phyloP scores from a whole-genome alignment of 2,797 vertebrate genomes.

The Kryptolebias ocellatus region DNA sequence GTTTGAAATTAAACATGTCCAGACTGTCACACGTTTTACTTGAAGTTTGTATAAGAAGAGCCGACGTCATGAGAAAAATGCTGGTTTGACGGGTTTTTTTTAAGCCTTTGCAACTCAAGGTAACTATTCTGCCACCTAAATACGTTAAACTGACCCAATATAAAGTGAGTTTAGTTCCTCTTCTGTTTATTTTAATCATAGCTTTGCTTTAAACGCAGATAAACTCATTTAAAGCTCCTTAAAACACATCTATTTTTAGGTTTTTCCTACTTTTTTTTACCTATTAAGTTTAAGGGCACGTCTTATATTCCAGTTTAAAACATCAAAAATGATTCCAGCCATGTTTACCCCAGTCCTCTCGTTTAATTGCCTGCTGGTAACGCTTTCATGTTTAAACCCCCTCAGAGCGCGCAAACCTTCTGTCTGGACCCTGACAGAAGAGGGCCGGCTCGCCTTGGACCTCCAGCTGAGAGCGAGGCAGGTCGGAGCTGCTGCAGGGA shows the following conservation, averaged over 20 bases:
- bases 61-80: background rate
- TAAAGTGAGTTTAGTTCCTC: background rate
- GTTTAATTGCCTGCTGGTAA: background rate
- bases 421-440: background rate
- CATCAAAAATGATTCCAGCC: background rate
- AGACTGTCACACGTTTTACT: slow-evolving; percentile 33
- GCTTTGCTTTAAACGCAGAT: too few species aligned
- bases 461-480: slow-evolving; percentile 32
- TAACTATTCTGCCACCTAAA: slow-evolving; percentile 17
- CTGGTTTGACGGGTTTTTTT: background rate
- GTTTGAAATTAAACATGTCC: slow-evolving; percentile 60
- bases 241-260: too few species aligned
- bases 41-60: slow-evolving; percentile 21
- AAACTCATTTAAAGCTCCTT: background rate
- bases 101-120: slow-evolving; percentile 2
- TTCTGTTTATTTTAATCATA: background rate
- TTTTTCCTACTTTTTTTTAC: too few species aligned
- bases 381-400: background rate
- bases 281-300: too few species aligned
- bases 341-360: background rate
- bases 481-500: slow-evolving; percentile 16
- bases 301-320: too few species aligned
- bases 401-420: background rate
- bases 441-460: slow-evolving; percentile 45
- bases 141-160: background rate